These are phyloP conservation scores for Nephrotoma appendiculata DNA, from an alignment of 2,888 invertebrate genomes.

Conservation along the genomic window DNA sequence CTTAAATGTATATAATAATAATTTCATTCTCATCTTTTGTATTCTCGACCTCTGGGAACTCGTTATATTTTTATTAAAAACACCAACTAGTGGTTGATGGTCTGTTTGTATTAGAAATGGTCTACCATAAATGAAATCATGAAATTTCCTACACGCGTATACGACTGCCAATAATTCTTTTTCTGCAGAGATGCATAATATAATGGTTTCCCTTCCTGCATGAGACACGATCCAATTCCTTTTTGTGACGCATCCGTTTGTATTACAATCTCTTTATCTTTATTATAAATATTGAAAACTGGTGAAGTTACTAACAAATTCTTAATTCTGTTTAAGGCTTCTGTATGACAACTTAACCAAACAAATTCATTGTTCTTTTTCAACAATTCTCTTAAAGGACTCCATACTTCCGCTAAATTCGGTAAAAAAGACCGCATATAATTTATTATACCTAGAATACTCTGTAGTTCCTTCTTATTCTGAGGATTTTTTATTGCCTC, in stretches of 20 bases:
- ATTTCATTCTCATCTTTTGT: slow-evolving; percentile 1
- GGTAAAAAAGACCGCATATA: slow-evolving; percentile 7
- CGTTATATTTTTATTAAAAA: background rate
- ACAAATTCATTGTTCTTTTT: background rate
- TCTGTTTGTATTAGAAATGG: background rate
- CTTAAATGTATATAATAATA: background rate
- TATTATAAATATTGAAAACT: background rate
- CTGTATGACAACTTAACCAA: background rate
- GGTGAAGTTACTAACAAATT: background rate
- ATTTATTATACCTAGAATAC: slow-evolving; percentile 8
- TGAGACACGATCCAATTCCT: background rate
- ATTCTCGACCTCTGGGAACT: background rate
- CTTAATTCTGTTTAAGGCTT: background rate
- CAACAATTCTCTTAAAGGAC: slow-evolving; percentile 5
- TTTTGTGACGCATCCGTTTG: background rate
- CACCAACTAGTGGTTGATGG: background rate
- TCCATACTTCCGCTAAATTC: slow-evolving; percentile 5
- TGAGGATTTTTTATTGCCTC: background rate
- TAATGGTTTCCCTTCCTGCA: no score
- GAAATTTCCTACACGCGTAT: background rate
- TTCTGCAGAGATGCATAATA: background rate
- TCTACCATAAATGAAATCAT: no score
- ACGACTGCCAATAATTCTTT: background rate
- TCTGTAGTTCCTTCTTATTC: slow-evolving; percentile 8
- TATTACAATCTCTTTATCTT: background rate